Evolutionary conservation across 2,797 vertebrate genomes (phyloP).

Genomic region (Dermochelys coriacea): DNA sequence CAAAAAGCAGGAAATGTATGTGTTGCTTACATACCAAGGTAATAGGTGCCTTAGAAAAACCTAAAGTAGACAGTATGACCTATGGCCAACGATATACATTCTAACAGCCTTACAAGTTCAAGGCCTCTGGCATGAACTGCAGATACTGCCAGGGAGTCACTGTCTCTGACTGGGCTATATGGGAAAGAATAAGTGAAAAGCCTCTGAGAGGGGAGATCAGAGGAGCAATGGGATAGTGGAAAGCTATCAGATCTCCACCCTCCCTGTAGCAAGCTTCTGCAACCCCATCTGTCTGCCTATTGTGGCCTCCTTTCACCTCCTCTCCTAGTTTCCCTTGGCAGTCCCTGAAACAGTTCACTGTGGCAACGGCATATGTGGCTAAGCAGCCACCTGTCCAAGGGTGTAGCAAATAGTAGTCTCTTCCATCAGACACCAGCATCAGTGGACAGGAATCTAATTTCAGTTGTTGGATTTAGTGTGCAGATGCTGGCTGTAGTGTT

Average conservation of each 20-base stretch:
- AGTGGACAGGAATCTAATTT: background rate
- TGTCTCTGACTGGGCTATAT: background rate
- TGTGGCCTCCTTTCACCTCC: background rate
- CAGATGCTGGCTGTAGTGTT: too few species aligned
- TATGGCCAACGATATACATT: background rate
- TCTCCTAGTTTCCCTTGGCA: background rate
- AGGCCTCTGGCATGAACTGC: background rate
- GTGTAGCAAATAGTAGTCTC: background rate
- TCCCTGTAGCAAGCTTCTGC: rapidly evolving
- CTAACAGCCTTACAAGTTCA: background rate
- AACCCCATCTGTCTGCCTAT: background rate
- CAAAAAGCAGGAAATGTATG: background rate
- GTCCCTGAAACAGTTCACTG: background rate
- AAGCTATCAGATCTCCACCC: background rate
- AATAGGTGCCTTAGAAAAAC: background rate
- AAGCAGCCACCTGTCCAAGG: background rate
- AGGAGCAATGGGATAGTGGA: background rate
- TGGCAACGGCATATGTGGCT: background rate
- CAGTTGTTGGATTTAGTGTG: background rate
- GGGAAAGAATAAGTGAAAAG: background rate
- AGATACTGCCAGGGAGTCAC: background rate
- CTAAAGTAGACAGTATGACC: background rate
- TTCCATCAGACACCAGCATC: background rate
- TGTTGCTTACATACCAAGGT: background rate
- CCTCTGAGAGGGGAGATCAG: background rate